phyloP scores from a whole-genome alignment of 2,888 invertebrate species.

The Ophraella communa region DNA sequence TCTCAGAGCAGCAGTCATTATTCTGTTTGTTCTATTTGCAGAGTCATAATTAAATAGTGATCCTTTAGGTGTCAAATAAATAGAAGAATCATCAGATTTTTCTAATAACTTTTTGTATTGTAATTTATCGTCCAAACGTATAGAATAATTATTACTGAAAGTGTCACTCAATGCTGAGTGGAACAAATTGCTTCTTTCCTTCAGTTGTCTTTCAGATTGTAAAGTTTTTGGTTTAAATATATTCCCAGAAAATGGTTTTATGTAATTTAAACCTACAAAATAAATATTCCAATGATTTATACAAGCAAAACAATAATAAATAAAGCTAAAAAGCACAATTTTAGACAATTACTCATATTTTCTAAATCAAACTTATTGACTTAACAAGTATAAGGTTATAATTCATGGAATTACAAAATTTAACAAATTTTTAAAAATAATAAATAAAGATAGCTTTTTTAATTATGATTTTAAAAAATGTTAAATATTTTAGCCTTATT shows the following conservation, averaged over 20 bases:
- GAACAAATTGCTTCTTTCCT: constrained; percentile 4
- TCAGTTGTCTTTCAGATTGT: constrained; percentile 19
- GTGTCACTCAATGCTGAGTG: background rate
- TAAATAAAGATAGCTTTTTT: too few species aligned
- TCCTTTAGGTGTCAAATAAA: constrained; percentile 48
- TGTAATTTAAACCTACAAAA: constrained; percentile 17
- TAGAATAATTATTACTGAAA: constrained; percentile 56
- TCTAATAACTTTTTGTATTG: constrained; percentile 65
- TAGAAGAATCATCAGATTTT: constrained; percentile 41
- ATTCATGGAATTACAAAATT: too few species aligned
- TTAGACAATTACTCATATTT: too few species aligned
- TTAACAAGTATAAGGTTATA: too few species aligned
- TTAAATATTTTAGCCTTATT: too few species aligned
- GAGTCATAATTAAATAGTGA: constrained; percentile 40
- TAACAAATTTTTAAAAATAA: too few species aligned
- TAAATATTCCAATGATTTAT: background rate
- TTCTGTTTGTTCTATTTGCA: constrained; percentile 28
- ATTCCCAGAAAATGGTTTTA: constrained; percentile 16
- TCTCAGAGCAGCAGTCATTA: constrained; percentile 38
- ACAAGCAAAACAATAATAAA: too few species aligned
- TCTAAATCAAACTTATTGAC: too few species aligned
- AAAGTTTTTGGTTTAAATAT: constrained; percentile 1
- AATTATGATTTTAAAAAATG: too few species aligned
- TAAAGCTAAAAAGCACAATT: too few species aligned
- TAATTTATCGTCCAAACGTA: constrained; percentile 66